Evolutionary conservation across 2,888 invertebrate species (phyloP).

Genomic region (Junonia oenone): DNA sequence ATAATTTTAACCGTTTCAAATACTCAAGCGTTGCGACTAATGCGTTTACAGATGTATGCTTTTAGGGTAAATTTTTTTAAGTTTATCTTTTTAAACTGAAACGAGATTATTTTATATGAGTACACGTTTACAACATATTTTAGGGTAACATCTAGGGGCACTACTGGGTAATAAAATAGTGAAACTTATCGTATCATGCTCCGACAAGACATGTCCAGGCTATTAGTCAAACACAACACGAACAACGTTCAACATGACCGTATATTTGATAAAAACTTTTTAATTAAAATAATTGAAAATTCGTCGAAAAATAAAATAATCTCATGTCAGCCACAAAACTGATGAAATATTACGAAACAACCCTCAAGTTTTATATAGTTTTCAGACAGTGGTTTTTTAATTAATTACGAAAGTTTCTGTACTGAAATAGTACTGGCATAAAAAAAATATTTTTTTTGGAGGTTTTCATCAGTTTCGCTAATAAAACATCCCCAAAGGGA

Average conservation of each 20-base stretch:
- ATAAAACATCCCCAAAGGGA: conserved; percentile 27
- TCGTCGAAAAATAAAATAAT: conserved; percentile 62
- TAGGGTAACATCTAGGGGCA: conserved; percentile 30
- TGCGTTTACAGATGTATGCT: conserved; percentile 58
- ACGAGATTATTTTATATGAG: conserved; percentile 68
- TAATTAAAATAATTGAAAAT: conserved; percentile 2
- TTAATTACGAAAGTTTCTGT: too few species aligned
- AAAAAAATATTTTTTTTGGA: too few species aligned
- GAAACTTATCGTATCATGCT: conserved; percentile 47
- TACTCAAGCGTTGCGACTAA: conserved; percentile 44
- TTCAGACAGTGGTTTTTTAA: too few species aligned
- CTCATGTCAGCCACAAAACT: conserved; percentile 52
- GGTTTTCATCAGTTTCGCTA: conserved; percentile 20
- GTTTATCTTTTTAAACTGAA: conserved; percentile 37
- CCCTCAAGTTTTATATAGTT: too few species aligned
- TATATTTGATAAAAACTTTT: conserved; percentile 7
- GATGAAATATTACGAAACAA: too few species aligned
- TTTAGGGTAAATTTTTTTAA: conserved; percentile 41
- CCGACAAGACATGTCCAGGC: conserved; percentile 51
- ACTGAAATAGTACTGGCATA: too few species aligned
- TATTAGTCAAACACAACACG: conserved; percentile 66
- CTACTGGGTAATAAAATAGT: conserved; percentile 27
- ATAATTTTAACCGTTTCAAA: conserved; percentile 34
- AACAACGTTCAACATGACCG: conserved; percentile 45
- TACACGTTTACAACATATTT: conserved; percentile 1